phyloP scores from a whole-genome alignment of 2,113 vertebrate species.

The Charina bottae region DNA sequence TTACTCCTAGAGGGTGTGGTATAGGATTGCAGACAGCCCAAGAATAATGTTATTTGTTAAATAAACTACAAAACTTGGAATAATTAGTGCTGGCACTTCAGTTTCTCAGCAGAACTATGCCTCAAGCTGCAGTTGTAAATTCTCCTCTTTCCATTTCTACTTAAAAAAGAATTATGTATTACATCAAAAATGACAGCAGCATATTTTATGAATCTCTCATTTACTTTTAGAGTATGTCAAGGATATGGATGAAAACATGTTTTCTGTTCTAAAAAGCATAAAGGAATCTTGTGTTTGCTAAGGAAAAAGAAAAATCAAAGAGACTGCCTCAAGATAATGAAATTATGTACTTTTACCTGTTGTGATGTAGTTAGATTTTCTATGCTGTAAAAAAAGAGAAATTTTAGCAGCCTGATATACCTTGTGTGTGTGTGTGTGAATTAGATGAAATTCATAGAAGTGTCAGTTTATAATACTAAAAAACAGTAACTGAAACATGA shows the following conservation, averaged over 20 bases:
- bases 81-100: background rate
- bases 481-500: slow-evolving; percentile 7
- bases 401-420: background rate
- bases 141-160: background rate
- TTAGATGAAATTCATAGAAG: slow-evolving; percentile 6
- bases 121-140: background rate
- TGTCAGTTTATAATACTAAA: background rate
- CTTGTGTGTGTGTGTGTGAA: background rate
- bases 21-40: background rate
- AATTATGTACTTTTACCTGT: background rate
- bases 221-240: background rate
- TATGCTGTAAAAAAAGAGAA: background rate
- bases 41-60: background rate
- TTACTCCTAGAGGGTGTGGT: background rate
- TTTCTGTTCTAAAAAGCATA: background rate
- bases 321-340: background rate
- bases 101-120: background rate
- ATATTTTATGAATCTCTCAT: background rate
- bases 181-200: background rate
- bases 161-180: background rate
- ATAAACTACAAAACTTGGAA: background rate
- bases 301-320: background rate
- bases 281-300: background rate
- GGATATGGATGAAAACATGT: background rate
- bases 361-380: slow-evolving; percentile 15